Evolutionary conservation across 2,113 vertebrate species (phyloP).

Genomic region (Ameiurus melas): DNA sequence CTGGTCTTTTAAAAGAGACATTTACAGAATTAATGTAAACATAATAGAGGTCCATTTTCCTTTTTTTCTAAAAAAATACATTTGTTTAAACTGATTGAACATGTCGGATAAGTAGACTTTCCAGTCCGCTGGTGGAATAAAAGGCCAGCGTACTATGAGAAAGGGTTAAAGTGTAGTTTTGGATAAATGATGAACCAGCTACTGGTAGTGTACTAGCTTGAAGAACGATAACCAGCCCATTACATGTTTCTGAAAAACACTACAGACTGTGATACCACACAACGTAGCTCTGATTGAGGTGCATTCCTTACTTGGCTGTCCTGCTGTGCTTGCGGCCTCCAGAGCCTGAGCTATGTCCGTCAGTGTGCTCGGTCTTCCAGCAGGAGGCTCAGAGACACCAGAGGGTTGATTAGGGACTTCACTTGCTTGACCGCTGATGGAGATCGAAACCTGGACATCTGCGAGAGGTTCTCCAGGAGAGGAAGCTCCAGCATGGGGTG

Average conservation of each 20-base stretch:
- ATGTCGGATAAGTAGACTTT: too few species aligned
- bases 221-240: not conserved
- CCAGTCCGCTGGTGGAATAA: too few species aligned
- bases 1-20: slow-evolving; percentile 42
- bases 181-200: not conserved
- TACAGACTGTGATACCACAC: not conserved
- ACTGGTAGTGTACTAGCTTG: not conserved
- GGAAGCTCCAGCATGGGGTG: not conserved
- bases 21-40: not conserved
- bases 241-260: not conserved
- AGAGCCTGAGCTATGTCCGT: slow-evolving; percentile 53
- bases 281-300: not conserved
- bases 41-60: too few species aligned
- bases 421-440: slow-evolving; percentile 7
- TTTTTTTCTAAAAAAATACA: too few species aligned
- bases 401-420: not conserved
- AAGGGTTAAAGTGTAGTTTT: not conserved
- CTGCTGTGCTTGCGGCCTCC: slow-evolving; percentile 18
- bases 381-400: not conserved
- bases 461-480: slow-evolving; percentile 21
- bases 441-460: slow-evolving; percentile 37
- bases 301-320: slow-evolving; percentile 6
- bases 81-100: too few species aligned
- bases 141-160: too few species aligned
- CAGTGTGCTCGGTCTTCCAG: slow-evolving; percentile 54